Base-by-base conservation (phyloP, 2,888 invertebrate species). In the Petrolisthes manimaculis region DNA sequence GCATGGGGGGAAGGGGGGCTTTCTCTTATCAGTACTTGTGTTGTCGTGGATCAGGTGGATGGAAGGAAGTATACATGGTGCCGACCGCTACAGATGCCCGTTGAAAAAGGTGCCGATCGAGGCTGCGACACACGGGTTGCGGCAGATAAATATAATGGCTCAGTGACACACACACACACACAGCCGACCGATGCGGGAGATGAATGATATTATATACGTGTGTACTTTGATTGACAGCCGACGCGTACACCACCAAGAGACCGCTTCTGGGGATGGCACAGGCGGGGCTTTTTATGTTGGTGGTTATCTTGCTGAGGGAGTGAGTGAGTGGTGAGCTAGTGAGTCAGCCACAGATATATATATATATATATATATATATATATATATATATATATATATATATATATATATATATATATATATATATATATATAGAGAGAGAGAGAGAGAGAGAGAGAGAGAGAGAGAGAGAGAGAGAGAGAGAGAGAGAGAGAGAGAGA, bases 301-400 rank as follows among this genome's bases (percentile, higher is more conserved):
- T n/a, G n/a, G n/a, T n/a, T n/a, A n/a, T n/a, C n/a, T n/a, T n/a
- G n/a, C n/a, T n/a, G n/a, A n/a, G n/a, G n/a, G n/a, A n/a, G n/a
- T n/a, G n/a, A n/a, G n/a, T n/a, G n/a, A n/a, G n/a, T n/a, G n/a
- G n/a, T n/a, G n/a, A n/a, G n/a, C n/a, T n/a, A n/a, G n/a, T n/a
- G n/a, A n/a, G n/a, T n/a, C n/a, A n/a, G n/a, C n/a, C 14, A 71
- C 24, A 71, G 5, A 71, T 71, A n/a, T n/a, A n/a, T n/a, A n/a
- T n/a, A 37, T 37, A 77, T 77, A 77, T 77, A n/a, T 5, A 37
- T 77, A 77, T 24, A 77, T 37, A 37, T 77, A 37, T 37, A 77
- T 77, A 77, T 77, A 77, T 37, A 77, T 77, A 77, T 77, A 77
- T 77, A 77, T 77, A 77, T 37, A 77, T 77, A 77, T 37, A 77